Evolutionary conservation across 37 sponge, comb jelly and placozoan species (phyloP).

Genomic region (Axinella damicornis): DNA sequence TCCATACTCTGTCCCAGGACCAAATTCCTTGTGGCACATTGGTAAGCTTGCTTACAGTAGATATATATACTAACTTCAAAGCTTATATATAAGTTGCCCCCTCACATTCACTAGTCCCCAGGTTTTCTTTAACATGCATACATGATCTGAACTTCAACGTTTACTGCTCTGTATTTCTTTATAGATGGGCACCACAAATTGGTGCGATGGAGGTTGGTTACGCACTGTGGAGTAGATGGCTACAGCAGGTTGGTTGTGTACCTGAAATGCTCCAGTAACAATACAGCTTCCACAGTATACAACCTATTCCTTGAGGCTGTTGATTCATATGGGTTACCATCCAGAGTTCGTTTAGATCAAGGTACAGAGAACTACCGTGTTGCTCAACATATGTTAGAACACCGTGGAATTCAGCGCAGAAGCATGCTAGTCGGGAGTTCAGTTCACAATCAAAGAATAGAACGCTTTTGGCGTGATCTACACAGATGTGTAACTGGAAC

Average conservation of each 20-base stretch:
- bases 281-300: slow-evolving; percentile 9
- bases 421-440: slow-evolving; percentile 36
- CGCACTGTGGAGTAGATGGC: slow-evolving; percentile 29
- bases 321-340: slow-evolving; percentile 21
- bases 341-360: slow-evolving; percentile 31
- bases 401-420: slow-evolving; percentile 32
- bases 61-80: too few relatives aligned
- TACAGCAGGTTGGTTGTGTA: slow-evolving; percentile 25
- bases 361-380: slow-evolving; percentile 36
- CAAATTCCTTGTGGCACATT: slow-evolving; percentile 78
- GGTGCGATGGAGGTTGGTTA: slow-evolving; percentile 32
- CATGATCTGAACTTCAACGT: too few relatives aligned
- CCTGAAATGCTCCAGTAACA: slow-evolving; percentile 22
- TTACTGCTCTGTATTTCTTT: neutral
- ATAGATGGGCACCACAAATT: slow-evolving; percentile 39
- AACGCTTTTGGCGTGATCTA: slow-evolving; percentile 44
- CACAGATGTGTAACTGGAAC: slow-evolving; percentile 33
- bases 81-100: too few relatives aligned
- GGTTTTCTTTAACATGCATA: too few relatives aligned
- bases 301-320: slow-evolving; percentile 11
- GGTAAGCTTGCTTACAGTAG: slow-evolving; percentile 26
- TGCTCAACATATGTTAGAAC: slow-evolving; percentile 38
- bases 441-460: slow-evolving; percentile 49
- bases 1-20: slow-evolving; percentile 63
- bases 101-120: too few relatives aligned